These are phyloP conservation scores for Eulemur mongoz DNA, from an alignment of 2,797 vertebrate species.

Conservation along the genomic window DNA sequence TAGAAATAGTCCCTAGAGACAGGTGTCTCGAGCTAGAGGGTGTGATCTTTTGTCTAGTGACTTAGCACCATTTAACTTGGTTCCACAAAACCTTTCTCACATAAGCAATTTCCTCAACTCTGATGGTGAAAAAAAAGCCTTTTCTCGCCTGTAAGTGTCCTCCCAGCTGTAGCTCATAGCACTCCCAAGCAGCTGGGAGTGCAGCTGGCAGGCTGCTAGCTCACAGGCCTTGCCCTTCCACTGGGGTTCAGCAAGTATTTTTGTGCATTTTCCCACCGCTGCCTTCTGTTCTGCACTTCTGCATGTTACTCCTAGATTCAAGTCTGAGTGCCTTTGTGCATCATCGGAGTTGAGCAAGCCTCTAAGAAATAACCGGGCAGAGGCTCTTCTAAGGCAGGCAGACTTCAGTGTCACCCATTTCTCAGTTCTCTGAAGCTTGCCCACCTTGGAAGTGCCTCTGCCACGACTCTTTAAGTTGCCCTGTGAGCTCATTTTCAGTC, in stretches of 20 bases:
- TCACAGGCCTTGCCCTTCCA: conserved; percentile 12
- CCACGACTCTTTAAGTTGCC: neutral
- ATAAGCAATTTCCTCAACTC: conserved; percentile 81
- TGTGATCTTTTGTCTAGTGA: conserved; percentile 82
- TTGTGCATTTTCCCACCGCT: neutral
- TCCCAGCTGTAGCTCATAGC: conserved; percentile 54
- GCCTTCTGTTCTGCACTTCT: neutral
- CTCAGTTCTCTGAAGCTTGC: conserved; percentile 29
- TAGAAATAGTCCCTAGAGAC: conserved; percentile 51
- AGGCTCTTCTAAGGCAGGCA: neutral
- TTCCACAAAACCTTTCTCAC: conserved; percentile 79
- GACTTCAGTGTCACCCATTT: neutral
- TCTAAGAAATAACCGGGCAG: neutral
- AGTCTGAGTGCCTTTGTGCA: neutral
- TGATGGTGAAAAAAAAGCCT: conserved; percentile 37
- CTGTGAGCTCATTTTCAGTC: neutral
- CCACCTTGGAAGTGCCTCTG: neutral
- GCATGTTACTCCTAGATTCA: neutral
- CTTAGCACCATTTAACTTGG: conserved; percentile 83
- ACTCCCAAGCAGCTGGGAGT: conserved; percentile 73
- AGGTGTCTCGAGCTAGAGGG: conserved; percentile 73
- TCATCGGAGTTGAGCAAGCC: neutral
- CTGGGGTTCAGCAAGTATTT: neutral
- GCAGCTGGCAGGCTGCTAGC: conserved; percentile 69
- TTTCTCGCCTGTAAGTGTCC: conserved; percentile 63